Evolutionary conservation across 2,888 invertebrate genomes (phyloP), one percentile per base, ranked within the genome.

Genomic region (Sclerodermus sp.): DNA sequence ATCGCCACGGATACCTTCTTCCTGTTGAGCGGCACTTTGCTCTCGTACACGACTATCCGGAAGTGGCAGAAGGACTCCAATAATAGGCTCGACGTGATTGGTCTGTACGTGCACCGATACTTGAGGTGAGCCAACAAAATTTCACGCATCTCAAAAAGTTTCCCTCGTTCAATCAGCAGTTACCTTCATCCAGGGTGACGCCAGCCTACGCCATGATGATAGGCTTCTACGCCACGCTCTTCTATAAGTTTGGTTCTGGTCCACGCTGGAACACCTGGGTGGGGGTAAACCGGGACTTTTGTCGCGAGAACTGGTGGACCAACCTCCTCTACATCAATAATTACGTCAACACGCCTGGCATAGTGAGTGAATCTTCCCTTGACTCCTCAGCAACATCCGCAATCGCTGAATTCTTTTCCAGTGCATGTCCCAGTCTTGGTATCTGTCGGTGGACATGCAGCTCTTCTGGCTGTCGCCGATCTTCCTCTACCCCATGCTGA

Each of bases 121-220:
- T 81, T 89, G 45, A 84, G 89, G 87, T 87, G 68, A 68, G 60
- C 31, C 40, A 18, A 8, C 8, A 16, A 37, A 23, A 23, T 5
- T 23, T 23, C 3, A 8, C 23, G 3, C 3, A 23, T 23, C 23
- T 23, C 23, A 23, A 23, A 23, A 23, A 23, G 23, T 23, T 23
- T 23, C 23, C 23, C 23, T 23, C 23, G 23, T 23, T 23, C 4
- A 23, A 23, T 23, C 23, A 23, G 23, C 23, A 23, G 23, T 23
- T 9, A 10, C 14, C 30, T 49, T 67, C 60, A 78, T 80, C 41
- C 69, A 88, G 88, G 62, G 80, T 91, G 51, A 90, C 90, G 1
- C 90, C 91, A 30, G 85, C 88, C 0, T 91, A 91, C 62, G 73
- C 86, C 17, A 83, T 89, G 1, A 82, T 90, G 14, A 83, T 91